Percentiles rank a stretch among this genome's conserved stretches.
Evolutionary conservation across 2,888 invertebrate species (phyloP).

Genomic region (Heliconius cydno): DNA sequence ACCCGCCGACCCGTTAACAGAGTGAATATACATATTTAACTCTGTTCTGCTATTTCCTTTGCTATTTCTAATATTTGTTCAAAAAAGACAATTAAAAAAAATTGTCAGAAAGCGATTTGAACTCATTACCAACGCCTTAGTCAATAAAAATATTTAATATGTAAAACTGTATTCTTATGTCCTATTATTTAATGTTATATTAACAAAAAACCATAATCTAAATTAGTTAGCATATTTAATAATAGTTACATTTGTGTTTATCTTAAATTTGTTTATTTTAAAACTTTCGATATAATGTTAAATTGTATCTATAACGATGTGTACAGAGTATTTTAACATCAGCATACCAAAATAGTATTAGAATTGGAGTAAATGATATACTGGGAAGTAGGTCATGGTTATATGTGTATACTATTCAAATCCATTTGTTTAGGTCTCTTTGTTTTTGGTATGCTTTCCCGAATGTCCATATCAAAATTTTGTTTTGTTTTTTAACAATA

Average conservation of each 20-base stretch:
- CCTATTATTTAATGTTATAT: background rate
- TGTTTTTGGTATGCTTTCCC: background rate
- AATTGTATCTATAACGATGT: background rate
- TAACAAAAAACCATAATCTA: background rate
- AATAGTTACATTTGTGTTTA: background rate
- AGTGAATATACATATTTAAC: no score
- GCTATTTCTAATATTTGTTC: no score
- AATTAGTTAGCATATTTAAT: background rate
- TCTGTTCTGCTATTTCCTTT: no score
- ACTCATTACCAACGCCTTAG: no score
- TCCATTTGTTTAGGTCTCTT: background rate
- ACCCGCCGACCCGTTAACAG: no score
- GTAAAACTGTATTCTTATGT: no score
- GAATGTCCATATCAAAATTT: background rate
- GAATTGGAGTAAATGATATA: conserved; percentile 6
- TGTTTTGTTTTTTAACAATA: background rate
- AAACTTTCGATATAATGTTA: background rate
- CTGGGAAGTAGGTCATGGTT: conserved; percentile 18
- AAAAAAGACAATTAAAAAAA: no score
- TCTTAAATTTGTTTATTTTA: background rate
- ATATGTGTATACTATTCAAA: background rate
- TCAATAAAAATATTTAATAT: no score
- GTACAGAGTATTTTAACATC: conserved; percentile 2
- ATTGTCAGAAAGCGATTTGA: no score
- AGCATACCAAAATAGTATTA: conserved; percentile 18